Evolutionary conservation across 2,888 invertebrate species (phyloP), one percentile per base, ranked within the genome.

Genomic region (Watsonalla cultraria): DNA sequence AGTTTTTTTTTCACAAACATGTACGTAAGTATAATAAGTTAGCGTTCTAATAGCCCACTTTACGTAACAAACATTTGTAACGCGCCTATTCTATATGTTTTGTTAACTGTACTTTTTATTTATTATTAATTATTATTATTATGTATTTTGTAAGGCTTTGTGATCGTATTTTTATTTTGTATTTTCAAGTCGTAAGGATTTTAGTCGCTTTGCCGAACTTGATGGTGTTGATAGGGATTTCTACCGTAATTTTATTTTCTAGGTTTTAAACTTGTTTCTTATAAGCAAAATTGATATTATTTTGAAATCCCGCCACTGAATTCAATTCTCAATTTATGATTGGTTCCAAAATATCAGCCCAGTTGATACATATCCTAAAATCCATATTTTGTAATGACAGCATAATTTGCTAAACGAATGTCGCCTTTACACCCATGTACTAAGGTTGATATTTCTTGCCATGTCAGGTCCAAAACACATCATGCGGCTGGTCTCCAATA

Each of bases 51-150:
- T 57, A 14, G 53, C 62, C 60, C 57, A 62, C 59, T 61, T 62
- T 65, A 62, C 47, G 53, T 42, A 42, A 42, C 0, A 8, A 11
- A 2, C 11, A 11, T 42, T 42, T 42, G 42, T 37, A 35, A 4
- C 24, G 24, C 37, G 37, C 37, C 37, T 37, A 37, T 5, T 37
- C 47, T 55, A 57, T 61, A 58, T 48, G 47, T 58, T 61, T 69
- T 64, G 52, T 64, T 67, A 62, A 68, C 70, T 64, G 56, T 61
- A 59, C 57, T 60, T 61, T 65, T 67, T 74, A 71, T 76, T 75
- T 75, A 71, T 74, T 70, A 65, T 67, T 74, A 71, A 76, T 75
- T 75, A 71, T 74, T 70, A 65, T 57, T 57, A 49, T 37, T 49
- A 63, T 66, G 66, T 64, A 72, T 62, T 65, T 70, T 72, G 62